Base-by-base conservation (phyloP, 2,797 vertebrate species). In the Molossus alvarezi region DNA sequence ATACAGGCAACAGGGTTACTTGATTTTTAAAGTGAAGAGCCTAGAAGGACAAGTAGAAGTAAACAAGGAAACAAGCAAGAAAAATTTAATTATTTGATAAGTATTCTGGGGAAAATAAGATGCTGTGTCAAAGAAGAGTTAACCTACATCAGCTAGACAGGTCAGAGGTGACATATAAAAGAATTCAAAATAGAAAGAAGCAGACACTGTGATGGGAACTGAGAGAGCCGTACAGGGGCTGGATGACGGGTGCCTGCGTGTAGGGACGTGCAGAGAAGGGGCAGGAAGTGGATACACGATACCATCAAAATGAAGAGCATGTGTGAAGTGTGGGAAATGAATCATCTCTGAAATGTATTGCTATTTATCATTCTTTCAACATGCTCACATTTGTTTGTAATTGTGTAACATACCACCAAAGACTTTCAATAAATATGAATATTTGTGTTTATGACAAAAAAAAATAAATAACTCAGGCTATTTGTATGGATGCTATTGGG, bases 121-220 rank as follows among this genome's bases (percentile, higher is more conserved):
- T 20, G 21, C 7, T 67, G 7, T 1, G 45, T 21, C 21, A 88
- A 45, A 69, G 25, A 90, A 82, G 12, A 29, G 17, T 27, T 60
- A 84, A 27, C 62, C 41, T 37, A 10, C 1, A 13, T 65, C 58
- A 79, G 41, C 25, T 81, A 82, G 12, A 79, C 9, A 89, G 62
- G 13, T 45, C 23, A 85, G 11, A 8, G 51, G 1, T 29, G 27
- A 73, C 48, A 64, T 67, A 55, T 82, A 51, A 58, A 85, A 83
- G 37, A 33, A 57, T 85, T 94, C 62, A 62, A 77, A 73, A 29
- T 75, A 33, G 33, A 60, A 85, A 83, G 77, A 69, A 79, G 5
- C 2, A 21, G 41, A 29, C 4, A 6, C 14, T n/a, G 1, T 57
- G 27, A 64, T 18, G 20, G 4, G 1, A 0, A 6, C 3, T 29